A percentile compares a stretch with the other conserved stretches of the same genome.
These are phyloP conservation scores for Rhagonycha lutea DNA, from an alignment of 2,888 invertebrate species.

Conservation along the genomic window DNA sequence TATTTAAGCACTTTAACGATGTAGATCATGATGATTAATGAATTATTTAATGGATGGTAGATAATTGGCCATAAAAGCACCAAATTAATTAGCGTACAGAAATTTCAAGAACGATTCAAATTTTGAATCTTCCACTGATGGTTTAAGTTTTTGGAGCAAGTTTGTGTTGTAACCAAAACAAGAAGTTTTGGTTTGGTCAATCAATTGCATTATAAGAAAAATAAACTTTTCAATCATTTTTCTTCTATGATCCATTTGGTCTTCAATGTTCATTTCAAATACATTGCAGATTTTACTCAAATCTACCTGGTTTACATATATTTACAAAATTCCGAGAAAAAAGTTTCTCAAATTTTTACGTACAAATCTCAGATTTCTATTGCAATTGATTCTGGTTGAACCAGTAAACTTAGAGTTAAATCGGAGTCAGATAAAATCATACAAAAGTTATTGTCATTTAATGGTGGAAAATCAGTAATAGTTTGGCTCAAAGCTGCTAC, in stretches of 20 bases:
- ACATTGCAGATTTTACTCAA: constrained; percentile 62
- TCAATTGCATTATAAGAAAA: constrained; percentile 55
- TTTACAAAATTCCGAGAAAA: constrained; percentile 50
- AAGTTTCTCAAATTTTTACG: constrained; percentile 46
- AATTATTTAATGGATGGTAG: too few relatives aligned
- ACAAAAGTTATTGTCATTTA: constrained; percentile 46
- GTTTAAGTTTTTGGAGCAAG: constrained; percentile 42
- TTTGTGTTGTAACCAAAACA: constrained; percentile 45
- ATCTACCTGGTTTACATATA: constrained; percentile 63
- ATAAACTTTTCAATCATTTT: constrained; percentile 61
- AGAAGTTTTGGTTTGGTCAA: constrained; percentile 48
- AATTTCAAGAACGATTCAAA: constrained; percentile 52
- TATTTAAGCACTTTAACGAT: too few relatives aligned
- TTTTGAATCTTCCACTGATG: constrained; percentile 34
- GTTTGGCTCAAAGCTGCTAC: constrained; percentile 61
- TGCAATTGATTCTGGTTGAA: constrained; percentile 46
- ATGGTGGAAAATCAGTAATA: constrained; percentile 43
- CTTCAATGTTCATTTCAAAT: constrained; percentile 56
- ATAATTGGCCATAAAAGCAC: too few relatives aligned
- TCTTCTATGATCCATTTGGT: constrained; percentile 48
- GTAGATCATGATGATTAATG: too few relatives aligned
- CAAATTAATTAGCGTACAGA: constrained; percentile 56
- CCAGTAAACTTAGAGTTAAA: constrained; percentile 49
- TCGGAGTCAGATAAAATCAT: constrained; percentile 51
- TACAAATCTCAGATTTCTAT: constrained; percentile 47